phyloP scores from a whole-genome alignment of 2,797 vertebrate genomes.

The Botia kubotai region DNA sequence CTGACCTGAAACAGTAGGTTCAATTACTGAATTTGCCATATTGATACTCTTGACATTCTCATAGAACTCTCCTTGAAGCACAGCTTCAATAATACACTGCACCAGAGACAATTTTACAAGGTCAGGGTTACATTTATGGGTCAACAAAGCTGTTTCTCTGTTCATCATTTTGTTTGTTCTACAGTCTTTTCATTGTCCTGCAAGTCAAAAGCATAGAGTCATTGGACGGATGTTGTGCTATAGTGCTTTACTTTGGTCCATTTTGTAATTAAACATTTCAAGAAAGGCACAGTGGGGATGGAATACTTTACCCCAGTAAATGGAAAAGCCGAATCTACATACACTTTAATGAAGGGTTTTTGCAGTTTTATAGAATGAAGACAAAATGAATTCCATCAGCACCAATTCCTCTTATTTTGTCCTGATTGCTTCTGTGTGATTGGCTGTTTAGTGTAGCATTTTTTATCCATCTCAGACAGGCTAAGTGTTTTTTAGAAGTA shows the following conservation, averaged over 20 bases:
- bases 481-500: not conserved
- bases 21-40: slow-evolving; percentile 43
- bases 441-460: not conserved
- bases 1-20: slow-evolving; percentile 17
- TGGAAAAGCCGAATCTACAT: not conserved
- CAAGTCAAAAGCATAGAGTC: slow-evolving; percentile 3
- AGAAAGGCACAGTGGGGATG: not conserved
- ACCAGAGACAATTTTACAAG: slow-evolving; percentile 23
- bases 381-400: not conserved
- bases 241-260: not conserved
- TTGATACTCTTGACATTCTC: slow-evolving; percentile 41
- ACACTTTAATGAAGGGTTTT: not conserved
- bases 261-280: not conserved
- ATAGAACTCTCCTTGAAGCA: slow-evolving; percentile 7
- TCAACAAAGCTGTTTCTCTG: slow-evolving; percentile 28
- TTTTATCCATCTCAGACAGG: too few species aligned
- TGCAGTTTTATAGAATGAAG: not conserved
- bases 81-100: slow-evolving; percentile 14
- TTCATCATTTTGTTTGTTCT: slow-evolving; percentile 22
- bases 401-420: not conserved
- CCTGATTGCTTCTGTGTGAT: not conserved
- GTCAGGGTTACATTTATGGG: slow-evolving; percentile 25
- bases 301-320: not conserved
- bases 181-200: slow-evolving; percentile 10
- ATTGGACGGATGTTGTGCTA: not conserved